Percentiles rank a stretch among this genome's conserved stretches.
Evolutionary conservation across 53 echinoderm and acorn worm species (phyloP).

Genomic region (Echinometra lucunter): DNA sequence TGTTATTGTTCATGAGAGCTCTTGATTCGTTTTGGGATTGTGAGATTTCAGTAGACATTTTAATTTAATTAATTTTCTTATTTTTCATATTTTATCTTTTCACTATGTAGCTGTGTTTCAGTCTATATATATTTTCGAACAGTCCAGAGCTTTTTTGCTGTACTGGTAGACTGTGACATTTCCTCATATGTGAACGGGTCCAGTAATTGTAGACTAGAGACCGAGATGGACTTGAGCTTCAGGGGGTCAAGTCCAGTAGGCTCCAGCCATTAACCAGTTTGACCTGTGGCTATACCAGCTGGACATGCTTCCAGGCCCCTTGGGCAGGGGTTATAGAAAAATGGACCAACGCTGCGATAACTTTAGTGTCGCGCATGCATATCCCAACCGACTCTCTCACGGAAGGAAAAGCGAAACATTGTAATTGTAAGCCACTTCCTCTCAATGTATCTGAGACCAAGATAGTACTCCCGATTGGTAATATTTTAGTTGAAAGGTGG

Average conservation of each 20-base stretch:
- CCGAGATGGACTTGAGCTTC: background rate
- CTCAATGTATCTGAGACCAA: background rate
- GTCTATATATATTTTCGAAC: too few species aligned
- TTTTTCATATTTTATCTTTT: too few species aligned
- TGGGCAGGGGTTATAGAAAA: constrained; percentile 29
- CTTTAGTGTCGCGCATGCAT: background rate
- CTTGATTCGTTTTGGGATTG: too few species aligned
- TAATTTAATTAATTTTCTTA: too few species aligned
- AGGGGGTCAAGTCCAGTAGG: constrained; percentile 41
- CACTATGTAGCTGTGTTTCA: too few species aligned
- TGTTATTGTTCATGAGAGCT: too few species aligned
- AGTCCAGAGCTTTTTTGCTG: too few species aligned
- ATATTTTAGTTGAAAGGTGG: background rate
- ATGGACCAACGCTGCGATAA: constrained; percentile 36
- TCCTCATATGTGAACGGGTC: background rate
- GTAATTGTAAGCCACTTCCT: constrained; percentile 11
- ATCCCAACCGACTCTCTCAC: background rate
- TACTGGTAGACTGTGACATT: background rate
- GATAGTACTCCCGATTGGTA: background rate
- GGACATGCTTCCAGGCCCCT: background rate
- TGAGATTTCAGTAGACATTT: too few species aligned
- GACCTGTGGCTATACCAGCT: constrained; percentile 1
- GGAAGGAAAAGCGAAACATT: background rate
- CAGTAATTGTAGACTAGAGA: background rate
- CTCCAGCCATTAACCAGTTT: constrained; percentile 30